Conservation (phyloP, 1,140 invertebrate genomes). For the Ctenoplectra terminalis region DNA sequence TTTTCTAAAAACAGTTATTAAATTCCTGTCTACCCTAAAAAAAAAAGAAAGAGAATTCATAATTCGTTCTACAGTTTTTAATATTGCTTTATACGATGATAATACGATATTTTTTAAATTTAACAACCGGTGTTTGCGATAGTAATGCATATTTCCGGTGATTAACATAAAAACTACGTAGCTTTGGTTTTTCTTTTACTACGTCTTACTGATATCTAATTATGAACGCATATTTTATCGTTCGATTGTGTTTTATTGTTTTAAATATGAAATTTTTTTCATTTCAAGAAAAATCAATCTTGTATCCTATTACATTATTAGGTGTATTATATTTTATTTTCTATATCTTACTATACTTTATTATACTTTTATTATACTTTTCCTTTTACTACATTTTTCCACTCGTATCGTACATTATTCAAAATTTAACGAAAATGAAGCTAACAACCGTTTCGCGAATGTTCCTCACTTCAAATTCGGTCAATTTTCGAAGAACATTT, state of each 20-base stretch:
- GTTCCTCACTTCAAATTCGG: background rate
- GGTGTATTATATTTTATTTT: too few species aligned
- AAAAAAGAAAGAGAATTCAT: background rate
- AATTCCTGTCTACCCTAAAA: too few species aligned
- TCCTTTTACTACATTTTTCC: too few species aligned
- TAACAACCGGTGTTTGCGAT: background rate
- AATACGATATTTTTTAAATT: background rate
- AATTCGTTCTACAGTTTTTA: background rate
- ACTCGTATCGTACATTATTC: too few species aligned
- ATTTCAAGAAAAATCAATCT: too few species aligned
- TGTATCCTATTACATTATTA: background rate
- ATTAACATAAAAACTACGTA: background rate
- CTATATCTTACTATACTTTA: too few species aligned
- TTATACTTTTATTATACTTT: too few species aligned
- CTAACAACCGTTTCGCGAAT: background rate
- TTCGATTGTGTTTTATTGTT: background rate
- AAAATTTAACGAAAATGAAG: background rate
- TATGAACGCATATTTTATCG: background rate
- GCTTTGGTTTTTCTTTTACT: background rate
- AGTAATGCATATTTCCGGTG: background rate
- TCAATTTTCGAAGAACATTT: constrained; percentile 13
- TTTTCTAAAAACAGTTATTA: background rate
- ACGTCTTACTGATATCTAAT: background rate
- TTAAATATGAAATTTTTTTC: background rate
- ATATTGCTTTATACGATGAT: background rate